Conservation (phyloP, 2,888 invertebrate species). For the Apamea anceps region DNA sequence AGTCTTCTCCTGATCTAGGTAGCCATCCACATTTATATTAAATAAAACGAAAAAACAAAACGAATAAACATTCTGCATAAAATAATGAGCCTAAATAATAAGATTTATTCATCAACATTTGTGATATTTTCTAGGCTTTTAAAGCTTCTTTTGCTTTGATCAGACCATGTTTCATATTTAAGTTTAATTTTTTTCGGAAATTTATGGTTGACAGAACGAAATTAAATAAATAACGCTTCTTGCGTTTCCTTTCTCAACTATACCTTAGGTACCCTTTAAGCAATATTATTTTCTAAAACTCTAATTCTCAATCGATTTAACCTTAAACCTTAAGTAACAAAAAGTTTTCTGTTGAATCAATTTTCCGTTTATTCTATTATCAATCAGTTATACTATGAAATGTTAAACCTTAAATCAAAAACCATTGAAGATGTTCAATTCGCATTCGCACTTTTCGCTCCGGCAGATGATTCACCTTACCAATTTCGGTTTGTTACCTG, state of each 20-base stretch:
- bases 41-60: background rate
- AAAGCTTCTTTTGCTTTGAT: background rate
- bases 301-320: too few species aligned
- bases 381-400: background rate
- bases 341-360: background rate
- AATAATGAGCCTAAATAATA: background rate
- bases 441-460: conserved; percentile 67
- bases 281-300: background rate
- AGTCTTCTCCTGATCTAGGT: background rate
- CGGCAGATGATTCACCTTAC: conserved; percentile 70
- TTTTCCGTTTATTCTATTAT: background rate
- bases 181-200: background rate
- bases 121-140: conserved; percentile 6
- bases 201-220: background rate
- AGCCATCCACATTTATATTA: background rate
- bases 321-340: too few species aligned
- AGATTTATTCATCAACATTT: background rate
- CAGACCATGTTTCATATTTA: background rate
- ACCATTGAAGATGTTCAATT: conserved; percentile 65
- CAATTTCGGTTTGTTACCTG: conserved; percentile 80
- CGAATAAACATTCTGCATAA: background rate
- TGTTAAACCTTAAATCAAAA: conserved; percentile 1
- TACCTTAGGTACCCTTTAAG: too few species aligned
- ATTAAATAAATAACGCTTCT: background rate
- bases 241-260: background rate